A percentile compares a stretch with the other conserved stretches of the same genome.
These are phyloP conservation scores for Lasioglossum vierecki DNA, from an alignment of 2,888 invertebrate genomes.

Conservation along the genomic window DNA sequence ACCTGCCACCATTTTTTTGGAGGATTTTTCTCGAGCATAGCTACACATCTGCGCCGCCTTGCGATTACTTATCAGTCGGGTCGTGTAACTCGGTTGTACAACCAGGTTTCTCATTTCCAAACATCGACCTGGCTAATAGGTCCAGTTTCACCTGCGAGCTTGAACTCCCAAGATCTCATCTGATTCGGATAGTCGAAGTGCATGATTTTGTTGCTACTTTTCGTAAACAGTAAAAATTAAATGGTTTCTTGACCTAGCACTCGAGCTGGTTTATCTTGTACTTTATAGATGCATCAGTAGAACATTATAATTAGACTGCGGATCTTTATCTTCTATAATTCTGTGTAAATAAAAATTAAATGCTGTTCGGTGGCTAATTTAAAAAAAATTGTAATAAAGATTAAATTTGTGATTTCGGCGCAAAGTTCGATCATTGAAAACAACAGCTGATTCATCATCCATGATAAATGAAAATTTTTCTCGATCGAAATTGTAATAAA, in stretches of 20 bases:
- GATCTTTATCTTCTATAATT: too few species aligned
- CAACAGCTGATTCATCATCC: too few species aligned
- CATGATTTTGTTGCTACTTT: too few species aligned
- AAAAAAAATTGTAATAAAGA: too few species aligned
- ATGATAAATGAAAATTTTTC: too few species aligned
- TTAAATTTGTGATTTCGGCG: too few species aligned
- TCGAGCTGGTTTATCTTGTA: too few species aligned
- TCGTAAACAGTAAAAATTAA: too few species aligned
- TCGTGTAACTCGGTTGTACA: slow-evolving; percentile 28
- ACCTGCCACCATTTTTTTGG: neutral
- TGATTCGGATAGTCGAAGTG: neutral
- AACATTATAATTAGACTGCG: neutral
- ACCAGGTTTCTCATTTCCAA: slow-evolving; percentile 37
- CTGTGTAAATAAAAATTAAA: too few species aligned
- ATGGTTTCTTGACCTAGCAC: neutral
- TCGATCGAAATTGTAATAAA: too few species aligned
- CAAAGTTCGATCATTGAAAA: too few species aligned
- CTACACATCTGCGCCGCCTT: slow-evolving; percentile 32
- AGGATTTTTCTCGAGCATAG: neutral
- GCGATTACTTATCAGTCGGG: slow-evolving; percentile 39
- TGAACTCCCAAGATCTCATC: neutral
- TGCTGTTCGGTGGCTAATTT: too few species aligned
- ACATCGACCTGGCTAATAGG: neutral
- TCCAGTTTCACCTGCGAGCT: neutral
- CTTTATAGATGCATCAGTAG: neutral